Evolutionary conservation across 2,888 invertebrate genomes (phyloP).

Genomic region (Eugnorisma glareosa): DNA sequence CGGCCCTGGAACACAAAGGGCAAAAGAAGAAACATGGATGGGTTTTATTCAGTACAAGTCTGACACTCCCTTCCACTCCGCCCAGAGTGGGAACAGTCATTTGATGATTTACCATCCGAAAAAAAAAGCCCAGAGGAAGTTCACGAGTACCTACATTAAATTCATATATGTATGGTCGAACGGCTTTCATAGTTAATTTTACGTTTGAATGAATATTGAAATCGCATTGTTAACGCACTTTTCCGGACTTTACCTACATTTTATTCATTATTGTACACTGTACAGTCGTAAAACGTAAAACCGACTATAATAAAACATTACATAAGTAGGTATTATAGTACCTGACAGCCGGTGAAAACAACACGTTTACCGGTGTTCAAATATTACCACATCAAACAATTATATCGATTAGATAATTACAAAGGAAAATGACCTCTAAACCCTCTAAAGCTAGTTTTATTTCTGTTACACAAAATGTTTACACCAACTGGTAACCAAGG

Average conservation of each 20-base stretch:
- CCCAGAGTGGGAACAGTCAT: too few relatives aligned
- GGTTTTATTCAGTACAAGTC: too few relatives aligned
- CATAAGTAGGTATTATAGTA: not conserved
- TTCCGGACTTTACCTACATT: not conserved
- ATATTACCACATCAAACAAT: not conserved
- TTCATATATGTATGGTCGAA: not conserved
- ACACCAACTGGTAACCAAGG: not conserved
- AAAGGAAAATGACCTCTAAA: conserved; percentile 1
- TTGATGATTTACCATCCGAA: too few relatives aligned
- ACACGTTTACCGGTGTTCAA: not conserved
- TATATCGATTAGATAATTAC: conserved; percentile 7
- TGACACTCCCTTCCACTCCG: too few relatives aligned
- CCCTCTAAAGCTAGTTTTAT: not conserved
- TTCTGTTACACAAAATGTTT: not conserved
- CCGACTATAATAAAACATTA: not conserved
- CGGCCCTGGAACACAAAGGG: too few relatives aligned
- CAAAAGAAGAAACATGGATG: too few relatives aligned
- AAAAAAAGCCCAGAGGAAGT: too few relatives aligned
- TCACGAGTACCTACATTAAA: not conserved
- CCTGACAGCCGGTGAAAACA: not conserved
- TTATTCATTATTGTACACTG: not conserved
- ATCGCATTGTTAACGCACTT: not conserved
- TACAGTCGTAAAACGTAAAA: conserved; percentile 17
- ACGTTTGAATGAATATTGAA: not conserved
- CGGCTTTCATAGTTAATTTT: not conserved